These are phyloP conservation scores for Monoplex corrugatus DNA, from an alignment of 2,888 invertebrate species.

Conservation along the genomic window DNA sequence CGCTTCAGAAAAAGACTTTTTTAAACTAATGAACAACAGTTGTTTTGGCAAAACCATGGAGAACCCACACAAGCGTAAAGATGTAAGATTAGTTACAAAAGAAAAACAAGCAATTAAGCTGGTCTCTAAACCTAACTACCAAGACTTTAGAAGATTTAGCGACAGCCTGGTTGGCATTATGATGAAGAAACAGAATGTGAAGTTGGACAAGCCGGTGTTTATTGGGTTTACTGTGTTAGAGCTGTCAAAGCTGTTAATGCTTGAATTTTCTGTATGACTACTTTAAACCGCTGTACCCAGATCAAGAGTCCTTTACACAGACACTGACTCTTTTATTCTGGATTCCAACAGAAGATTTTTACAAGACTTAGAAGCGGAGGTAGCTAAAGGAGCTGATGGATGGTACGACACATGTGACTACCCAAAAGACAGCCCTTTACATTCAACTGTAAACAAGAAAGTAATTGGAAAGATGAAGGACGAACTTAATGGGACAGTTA, in stretches of 20 bases:
- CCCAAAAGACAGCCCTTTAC: background rate
- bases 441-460: background rate
- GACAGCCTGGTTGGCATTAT: background rate
- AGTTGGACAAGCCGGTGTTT: background rate
- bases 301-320: background rate
- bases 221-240: conserved; percentile 1
- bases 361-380: background rate
- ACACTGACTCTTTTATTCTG: background rate
- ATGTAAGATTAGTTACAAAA: background rate
- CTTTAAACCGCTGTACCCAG: background rate
- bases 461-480: background rate
- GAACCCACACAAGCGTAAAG: background rate
- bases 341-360: background rate
- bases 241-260: background rate
- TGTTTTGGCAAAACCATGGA: background rate
- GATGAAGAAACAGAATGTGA: background rate
- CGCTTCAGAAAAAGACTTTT: background rate
- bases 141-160: background rate
- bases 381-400: background rate
- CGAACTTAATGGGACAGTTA: background rate
- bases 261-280: background rate
- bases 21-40: background rate
- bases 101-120: background rate
- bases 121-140: background rate
- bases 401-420: background rate